Evolutionary conservation across 1,140 invertebrate species (phyloP).

Genomic region (Trichonephila clavata): DNA sequence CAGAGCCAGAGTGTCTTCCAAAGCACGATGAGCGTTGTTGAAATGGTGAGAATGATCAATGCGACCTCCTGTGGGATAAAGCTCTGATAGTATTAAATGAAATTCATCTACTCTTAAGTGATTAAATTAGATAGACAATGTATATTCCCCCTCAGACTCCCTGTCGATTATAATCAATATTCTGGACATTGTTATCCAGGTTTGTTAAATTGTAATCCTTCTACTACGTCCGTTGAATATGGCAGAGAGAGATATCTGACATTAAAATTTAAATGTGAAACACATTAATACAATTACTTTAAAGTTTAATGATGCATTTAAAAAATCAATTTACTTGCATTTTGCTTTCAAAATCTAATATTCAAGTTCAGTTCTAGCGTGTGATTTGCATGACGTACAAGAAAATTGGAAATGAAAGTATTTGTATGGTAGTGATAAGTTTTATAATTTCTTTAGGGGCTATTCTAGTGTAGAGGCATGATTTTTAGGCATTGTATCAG

Average conservation of each 20-base stretch:
- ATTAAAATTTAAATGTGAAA: too few relatives aligned
- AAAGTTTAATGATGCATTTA: too few relatives aligned
- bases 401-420: not conserved
- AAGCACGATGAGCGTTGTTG: conserved; percentile 88
- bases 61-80: conserved; percentile 82
- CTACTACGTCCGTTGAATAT: not conserved
- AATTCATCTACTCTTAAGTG: not conserved
- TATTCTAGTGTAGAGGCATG: too few relatives aligned
- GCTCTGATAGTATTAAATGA: not conserved
- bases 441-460: too few relatives aligned
- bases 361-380: not conserved
- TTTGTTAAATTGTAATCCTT: not conserved
- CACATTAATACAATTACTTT: too few relatives aligned
- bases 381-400: not conserved
- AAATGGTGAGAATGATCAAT: conserved; percentile 93
- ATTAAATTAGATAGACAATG: too few relatives aligned
- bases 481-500: too few relatives aligned
- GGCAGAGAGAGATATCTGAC: not conserved
- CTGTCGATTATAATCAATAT: too few relatives aligned
- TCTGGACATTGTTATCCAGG: too few relatives aligned
- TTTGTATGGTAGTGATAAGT: too few relatives aligned
- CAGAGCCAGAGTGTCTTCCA: conserved; percentile 80
- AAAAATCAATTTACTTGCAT: too few relatives aligned
- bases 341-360: not conserved
- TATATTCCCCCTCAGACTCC: too few relatives aligned